Conservation (phyloP, 2,888 invertebrate species). For the Lordiphosa fenestrarum region DNA sequence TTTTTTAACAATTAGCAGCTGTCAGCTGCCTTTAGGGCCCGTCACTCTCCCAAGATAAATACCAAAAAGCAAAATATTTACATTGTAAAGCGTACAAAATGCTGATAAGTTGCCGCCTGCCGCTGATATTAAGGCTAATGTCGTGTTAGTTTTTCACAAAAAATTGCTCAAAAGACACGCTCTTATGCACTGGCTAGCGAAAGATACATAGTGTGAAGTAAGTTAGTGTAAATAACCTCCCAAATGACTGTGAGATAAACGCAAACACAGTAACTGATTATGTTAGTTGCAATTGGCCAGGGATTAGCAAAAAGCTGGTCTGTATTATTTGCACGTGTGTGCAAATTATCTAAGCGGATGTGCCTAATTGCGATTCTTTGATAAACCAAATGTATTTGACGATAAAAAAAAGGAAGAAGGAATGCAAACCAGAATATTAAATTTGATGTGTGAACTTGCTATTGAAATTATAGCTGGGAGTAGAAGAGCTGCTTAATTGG, state of each 20-base stretch:
- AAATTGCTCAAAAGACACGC: too few relatives aligned
- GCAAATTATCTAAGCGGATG: conserved; percentile 24
- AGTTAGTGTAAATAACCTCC: too few relatives aligned
- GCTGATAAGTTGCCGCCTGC: conserved; percentile 23
- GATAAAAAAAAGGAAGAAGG: conserved; percentile 5
- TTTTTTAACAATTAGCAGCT: conserved; percentile 24
- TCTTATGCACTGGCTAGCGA: too few relatives aligned
- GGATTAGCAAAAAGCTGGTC: neutral
- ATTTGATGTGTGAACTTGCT: too few relatives aligned
- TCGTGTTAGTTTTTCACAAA: too few relatives aligned
- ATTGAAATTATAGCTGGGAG: too few relatives aligned
- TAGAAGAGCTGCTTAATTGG: too few relatives aligned
- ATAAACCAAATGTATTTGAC: conserved; percentile 11
- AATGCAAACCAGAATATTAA: too few relatives aligned
- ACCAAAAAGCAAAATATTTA: conserved; percentile 30
- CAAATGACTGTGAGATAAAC: too few relatives aligned
- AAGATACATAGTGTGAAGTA: too few relatives aligned
- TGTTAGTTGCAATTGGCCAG: neutral
- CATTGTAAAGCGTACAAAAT: conserved; percentile 34
- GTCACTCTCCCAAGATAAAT: conserved; percentile 38
- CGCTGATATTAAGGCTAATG: too few relatives aligned
- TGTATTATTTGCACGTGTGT: neutral
- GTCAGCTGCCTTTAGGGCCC: conserved; percentile 37
- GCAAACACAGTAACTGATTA: neutral
- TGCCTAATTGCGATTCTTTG: conserved; percentile 13